Conservation (phyloP, 2,888 invertebrate species). For the Lamellibrachia columna region DNA sequence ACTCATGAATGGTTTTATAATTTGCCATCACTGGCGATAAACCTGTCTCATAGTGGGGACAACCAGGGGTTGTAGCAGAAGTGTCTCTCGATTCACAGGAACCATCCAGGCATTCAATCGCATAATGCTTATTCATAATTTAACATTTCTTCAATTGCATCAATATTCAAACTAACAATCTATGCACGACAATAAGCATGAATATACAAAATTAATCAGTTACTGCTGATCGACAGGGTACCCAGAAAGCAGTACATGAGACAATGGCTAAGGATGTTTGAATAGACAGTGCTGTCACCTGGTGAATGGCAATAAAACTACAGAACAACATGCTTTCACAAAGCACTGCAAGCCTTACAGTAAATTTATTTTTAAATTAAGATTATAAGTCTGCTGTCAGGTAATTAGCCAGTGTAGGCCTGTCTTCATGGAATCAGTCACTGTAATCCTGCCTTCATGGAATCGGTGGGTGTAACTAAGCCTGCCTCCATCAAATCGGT, state of each 20-base stretch:
- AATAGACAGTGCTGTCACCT: not conserved
- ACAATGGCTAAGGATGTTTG: not conserved
- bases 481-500: too few relatives aligned
- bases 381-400: too few relatives aligned
- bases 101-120: not conserved
- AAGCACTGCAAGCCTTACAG: not conserved
- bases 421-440: too few relatives aligned
- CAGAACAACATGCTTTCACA: not conserved
- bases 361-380: too few relatives aligned
- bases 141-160: not conserved
- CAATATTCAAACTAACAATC: not conserved
- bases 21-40: not conserved
- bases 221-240: not conserved
- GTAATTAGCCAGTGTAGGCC: too few relatives aligned
- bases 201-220: not conserved
- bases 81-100: not conserved
- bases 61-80: not conserved
- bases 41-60: not conserved
- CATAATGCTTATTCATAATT: not conserved
- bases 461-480: too few relatives aligned
- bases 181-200: not conserved
- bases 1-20: not conserved
- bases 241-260: not conserved
- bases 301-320: not conserved
- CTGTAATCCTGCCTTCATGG: too few relatives aligned